Evolutionary conservation across 2,888 invertebrate species (phyloP).

Genomic region (Nephrocerus scutellatus): DNA sequence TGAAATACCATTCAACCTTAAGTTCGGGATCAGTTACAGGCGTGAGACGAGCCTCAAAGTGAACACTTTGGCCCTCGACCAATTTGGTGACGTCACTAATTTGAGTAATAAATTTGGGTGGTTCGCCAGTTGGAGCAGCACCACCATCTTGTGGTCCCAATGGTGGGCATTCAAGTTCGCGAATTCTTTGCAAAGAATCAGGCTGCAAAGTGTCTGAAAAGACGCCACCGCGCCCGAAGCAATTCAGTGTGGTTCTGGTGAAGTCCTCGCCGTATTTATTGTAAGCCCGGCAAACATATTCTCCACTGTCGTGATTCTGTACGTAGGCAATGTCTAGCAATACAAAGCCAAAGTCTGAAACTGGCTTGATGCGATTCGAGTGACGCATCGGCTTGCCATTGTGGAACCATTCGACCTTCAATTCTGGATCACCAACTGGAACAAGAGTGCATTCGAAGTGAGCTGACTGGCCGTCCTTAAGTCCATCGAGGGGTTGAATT

Average conservation of each 20-base stretch:
- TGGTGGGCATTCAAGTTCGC: conserved; percentile 67
- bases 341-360: conserved; percentile 93
- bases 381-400: conserved; percentile 85
- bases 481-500: conserved; percentile 71
- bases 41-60: conserved; percentile 84
- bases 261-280: conserved; percentile 88
- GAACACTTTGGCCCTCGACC: conserved; percentile 91
- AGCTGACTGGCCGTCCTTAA: conserved; percentile 88
- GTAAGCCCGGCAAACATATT: conserved; percentile 86
- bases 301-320: conserved; percentile 87
- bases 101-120: conserved; percentile 85
- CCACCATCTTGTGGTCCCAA: conserved; percentile 56
- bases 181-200: conserved; percentile 79
- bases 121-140: conserved; percentile 64
- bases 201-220: conserved; percentile 86
- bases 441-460: conserved; percentile 93
- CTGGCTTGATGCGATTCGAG: conserved; percentile 84
- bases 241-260: conserved; percentile 76
- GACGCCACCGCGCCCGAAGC: conserved; percentile 78
- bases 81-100: conserved; percentile 76
- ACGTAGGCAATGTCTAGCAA: conserved; percentile 91
- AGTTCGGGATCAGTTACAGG: conserved; percentile 93
- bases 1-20: conserved; percentile 91
- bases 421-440: conserved; percentile 88
- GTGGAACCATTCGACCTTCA: conserved; percentile 95